A percentile compares a stretch with the other conserved stretches of the same genome.
phyloP scores from a whole-genome alignment of 2,797 vertebrate species.

The Argya squamiceps region DNA sequence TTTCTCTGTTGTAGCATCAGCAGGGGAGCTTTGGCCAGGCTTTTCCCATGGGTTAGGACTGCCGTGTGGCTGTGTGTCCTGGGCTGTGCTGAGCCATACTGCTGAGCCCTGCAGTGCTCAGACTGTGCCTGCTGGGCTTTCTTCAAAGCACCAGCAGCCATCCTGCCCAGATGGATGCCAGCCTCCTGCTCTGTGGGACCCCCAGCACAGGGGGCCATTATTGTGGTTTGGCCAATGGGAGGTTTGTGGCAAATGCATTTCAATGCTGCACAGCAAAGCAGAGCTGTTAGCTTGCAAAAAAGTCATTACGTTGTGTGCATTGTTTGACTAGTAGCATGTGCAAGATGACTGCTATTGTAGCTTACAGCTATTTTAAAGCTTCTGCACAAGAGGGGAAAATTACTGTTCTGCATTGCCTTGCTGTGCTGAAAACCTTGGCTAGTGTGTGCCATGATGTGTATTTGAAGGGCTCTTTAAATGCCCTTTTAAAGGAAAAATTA shows the following conservation, averaged over 20 bases:
- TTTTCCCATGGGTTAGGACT: background rate
- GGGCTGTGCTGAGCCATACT: fast-evolving
- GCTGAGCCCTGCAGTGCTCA: fast-evolving
- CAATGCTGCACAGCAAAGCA: background rate
- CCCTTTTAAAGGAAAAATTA: background rate
- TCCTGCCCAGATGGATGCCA: background rate
- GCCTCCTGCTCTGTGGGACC: fast-evolving
- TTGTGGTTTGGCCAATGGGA: background rate
- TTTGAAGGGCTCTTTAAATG: background rate
- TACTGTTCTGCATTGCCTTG: background rate
- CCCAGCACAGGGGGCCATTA: background rate
- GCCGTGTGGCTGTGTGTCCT: background rate
- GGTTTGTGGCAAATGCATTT: background rate
- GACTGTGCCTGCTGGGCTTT: fast-evolving
- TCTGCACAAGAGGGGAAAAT: background rate
- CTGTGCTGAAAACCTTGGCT: background rate
- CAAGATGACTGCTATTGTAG: background rate
- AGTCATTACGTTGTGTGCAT: background rate
- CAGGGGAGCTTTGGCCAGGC: background rate
- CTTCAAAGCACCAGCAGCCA: fast-evolving
- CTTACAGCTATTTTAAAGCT: background rate
- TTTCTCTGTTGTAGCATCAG: background rate
- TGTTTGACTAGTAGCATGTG: background rate
- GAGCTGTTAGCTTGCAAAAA: background rate
- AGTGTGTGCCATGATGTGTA: background rate